Conservation (phyloP, 2,797 vertebrate species). For the Morus bassanus region DNA sequence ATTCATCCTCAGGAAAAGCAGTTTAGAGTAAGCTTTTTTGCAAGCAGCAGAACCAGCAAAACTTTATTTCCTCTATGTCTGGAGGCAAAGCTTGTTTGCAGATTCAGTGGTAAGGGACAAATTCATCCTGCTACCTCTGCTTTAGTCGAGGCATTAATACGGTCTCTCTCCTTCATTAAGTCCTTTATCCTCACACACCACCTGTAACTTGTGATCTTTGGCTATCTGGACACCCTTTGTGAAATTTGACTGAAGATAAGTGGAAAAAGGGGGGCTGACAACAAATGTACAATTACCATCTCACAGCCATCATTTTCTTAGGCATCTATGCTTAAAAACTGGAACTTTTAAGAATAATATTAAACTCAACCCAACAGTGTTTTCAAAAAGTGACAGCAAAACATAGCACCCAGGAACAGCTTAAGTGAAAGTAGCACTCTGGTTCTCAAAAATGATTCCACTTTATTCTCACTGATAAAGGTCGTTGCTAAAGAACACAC, state of each 20-base stretch:
- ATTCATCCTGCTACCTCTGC: background rate
- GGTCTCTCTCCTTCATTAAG: background rate
- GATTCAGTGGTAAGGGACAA: background rate
- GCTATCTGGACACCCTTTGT: background rate
- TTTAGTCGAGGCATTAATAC: background rate
- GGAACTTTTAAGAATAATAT: background rate
- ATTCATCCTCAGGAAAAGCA: background rate
- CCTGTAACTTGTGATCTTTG: background rate
- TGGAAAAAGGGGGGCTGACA: background rate
- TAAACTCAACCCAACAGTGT: background rate
- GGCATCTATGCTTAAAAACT: background rate
- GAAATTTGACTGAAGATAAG: background rate
- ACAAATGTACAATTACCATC: background rate
- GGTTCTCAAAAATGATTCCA: background rate
- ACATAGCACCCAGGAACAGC: background rate
- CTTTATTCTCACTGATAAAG: background rate
- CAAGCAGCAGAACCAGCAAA: conserved; percentile 3
- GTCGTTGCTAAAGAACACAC: background rate
- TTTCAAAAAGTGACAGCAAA: background rate
- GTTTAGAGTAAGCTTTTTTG: background rate
- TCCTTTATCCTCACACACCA: background rate
- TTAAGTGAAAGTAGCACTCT: background rate
- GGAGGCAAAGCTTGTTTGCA: background rate
- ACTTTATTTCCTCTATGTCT: background rate
- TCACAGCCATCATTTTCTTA: background rate